phyloP scores from a whole-genome alignment of 2,113 vertebrate genomes.

The Otus sunia region DNA sequence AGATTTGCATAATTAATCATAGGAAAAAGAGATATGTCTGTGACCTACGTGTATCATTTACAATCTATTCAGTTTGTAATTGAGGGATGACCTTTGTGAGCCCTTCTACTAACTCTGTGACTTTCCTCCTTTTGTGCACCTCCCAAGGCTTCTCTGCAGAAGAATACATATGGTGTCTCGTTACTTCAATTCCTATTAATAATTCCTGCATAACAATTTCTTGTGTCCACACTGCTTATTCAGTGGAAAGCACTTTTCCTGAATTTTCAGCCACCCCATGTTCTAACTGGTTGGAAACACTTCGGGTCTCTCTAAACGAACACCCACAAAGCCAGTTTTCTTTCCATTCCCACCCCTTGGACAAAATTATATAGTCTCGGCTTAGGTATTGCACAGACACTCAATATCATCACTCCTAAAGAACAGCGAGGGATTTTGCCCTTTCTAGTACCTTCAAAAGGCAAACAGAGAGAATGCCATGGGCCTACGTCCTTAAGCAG shows the following conservation, averaged over 20 bases:
- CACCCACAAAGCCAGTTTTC: neutral
- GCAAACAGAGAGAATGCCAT: neutral
- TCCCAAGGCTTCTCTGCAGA: neutral
- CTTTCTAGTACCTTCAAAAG: neutral
- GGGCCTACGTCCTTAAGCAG: too few relatives aligned
- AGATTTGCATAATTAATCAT: slow-evolving; percentile 68
- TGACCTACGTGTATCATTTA: slow-evolving; percentile 61
- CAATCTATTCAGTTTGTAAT: slow-evolving; percentile 61
- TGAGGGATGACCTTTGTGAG: slow-evolving; percentile 67
- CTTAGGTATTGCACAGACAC: neutral
- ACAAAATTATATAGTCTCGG: neutral
- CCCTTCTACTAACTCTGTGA: neutral
- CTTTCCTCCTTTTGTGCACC: neutral
- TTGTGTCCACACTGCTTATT: neutral
- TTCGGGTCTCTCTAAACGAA: neutral
- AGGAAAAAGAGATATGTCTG: slow-evolving; percentile 50
- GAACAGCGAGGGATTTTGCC: neutral
- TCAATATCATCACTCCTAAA: neutral
- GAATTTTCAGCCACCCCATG: neutral
- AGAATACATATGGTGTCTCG: accelerated
- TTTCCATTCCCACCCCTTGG: neutral
- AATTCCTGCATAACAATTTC: neutral
- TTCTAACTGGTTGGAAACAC: neutral
- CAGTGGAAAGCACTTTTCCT: neutral
- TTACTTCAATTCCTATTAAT: neutral